These are phyloP conservation scores for Drosophila rhopaloa DNA, from an alignment of 1,140 invertebrate genomes.

Conservation along the genomic window DNA sequence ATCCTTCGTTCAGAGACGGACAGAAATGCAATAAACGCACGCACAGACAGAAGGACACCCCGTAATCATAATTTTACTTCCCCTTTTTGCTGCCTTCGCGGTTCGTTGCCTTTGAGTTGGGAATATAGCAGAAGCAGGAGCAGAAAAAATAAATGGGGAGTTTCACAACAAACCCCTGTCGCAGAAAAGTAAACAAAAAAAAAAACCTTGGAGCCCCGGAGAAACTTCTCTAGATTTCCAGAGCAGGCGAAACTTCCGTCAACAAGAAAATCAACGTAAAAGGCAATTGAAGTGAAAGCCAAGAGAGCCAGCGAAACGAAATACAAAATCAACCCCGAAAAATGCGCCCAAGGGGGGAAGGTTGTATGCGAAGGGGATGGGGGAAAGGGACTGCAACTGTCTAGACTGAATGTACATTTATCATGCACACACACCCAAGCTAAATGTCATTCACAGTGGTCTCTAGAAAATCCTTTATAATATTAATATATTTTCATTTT, in stretches of 20 bases:
- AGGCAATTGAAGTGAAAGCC: slow-evolving; percentile 59
- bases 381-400: slow-evolving; percentile 62
- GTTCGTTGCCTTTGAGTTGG: slow-evolving; percentile 26
- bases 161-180: slow-evolving; percentile 39
- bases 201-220: slow-evolving; percentile 18
- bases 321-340: slow-evolving; percentile 72
- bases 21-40: slow-evolving; percentile 76
- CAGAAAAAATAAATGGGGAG: slow-evolving; percentile 6
- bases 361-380: slow-evolving; percentile 22
- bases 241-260: slow-evolving; percentile 62
- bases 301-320: slow-evolving; percentile 46
- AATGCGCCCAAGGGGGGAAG: slow-evolving; percentile 49
- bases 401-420: slow-evolving; percentile 73
- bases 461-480: slow-evolving; percentile 9
- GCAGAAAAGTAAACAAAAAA: slow-evolving; percentile 62
- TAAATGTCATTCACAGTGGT: slow-evolving; percentile 13
- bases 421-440: slow-evolving; percentile 32
- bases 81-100: slow-evolving; percentile 34
- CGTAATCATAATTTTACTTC: slow-evolving; percentile 29
- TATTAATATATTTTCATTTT: not conserved
- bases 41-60: slow-evolving; percentile 46
- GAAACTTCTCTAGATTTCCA: slow-evolving; percentile 60
- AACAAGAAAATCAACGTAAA: slow-evolving; percentile 62
- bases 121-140: not conserved
- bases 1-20: slow-evolving; percentile 16